Percentiles rank a stretch among this genome's conserved stretches.
Conservation (phyloP, 2,113 vertebrate species). For the Camarhynchus parvulus region DNA sequence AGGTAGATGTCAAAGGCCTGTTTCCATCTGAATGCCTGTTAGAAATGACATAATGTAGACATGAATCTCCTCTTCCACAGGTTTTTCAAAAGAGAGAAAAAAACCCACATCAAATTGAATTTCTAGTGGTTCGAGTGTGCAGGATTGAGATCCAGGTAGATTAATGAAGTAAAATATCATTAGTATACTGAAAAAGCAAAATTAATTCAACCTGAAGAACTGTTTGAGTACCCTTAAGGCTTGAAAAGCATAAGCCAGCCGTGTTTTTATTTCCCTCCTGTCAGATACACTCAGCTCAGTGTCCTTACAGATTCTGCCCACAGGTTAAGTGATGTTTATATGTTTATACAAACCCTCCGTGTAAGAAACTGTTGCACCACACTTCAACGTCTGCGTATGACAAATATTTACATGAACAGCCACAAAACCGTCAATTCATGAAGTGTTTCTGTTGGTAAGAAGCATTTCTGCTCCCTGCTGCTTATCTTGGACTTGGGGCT, state of each 20-base stretch:
- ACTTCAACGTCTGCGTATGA: neutral
- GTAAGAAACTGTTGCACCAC: neutral
- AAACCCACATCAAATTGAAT: accelerated
- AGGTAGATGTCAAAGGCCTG: neutral
- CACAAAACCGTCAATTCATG: neutral
- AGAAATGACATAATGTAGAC: neutral
- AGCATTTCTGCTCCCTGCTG: neutral
- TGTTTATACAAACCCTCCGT: neutral
- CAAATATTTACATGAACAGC: conserved; percentile 7
- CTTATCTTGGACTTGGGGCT: neutral
- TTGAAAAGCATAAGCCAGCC: neutral
- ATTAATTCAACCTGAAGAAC: neutral
- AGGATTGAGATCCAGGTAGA: neutral
- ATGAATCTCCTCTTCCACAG: neutral
- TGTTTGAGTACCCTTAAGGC: neutral
- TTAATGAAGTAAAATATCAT: neutral
- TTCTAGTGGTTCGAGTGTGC: neutral
- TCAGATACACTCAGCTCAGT: neutral
- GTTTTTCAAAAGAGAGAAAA: neutral
- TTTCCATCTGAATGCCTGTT: neutral
- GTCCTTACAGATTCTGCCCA: neutral
- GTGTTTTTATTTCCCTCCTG: neutral
- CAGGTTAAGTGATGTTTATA: neutral
- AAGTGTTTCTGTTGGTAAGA: neutral
- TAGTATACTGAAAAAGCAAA: neutral